Conservation (phyloP, 2,113 vertebrate species). For the Daphoenositta chrysoptera region DNA sequence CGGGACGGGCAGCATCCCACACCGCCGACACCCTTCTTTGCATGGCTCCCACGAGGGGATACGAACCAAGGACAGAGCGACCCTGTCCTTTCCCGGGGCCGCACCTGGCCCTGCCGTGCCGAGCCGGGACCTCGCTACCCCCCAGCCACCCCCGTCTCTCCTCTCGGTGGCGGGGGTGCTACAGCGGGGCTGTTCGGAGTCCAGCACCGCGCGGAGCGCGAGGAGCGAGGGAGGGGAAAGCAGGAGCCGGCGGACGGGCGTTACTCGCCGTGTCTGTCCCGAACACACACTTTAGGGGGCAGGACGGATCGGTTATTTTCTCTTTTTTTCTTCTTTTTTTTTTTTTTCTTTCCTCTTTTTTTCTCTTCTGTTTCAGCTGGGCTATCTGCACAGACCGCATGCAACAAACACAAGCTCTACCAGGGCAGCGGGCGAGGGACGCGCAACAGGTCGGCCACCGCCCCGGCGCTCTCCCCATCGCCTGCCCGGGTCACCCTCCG, state of each 20-base stretch:
- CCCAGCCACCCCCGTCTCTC: not conserved
- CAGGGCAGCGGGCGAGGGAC: not conserved
- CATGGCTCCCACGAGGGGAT: not conserved
- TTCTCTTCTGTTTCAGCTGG: not conserved
- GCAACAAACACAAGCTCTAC: constrained; percentile 10
- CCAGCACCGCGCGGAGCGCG: not conserved
- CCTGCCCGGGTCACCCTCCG: not conserved
- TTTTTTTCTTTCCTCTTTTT: not conserved
- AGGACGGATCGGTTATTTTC: not conserved
- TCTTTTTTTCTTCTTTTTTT: accelerated
- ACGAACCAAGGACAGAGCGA: not conserved
- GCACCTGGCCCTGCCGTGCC: not conserved
- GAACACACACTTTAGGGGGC: not conserved
- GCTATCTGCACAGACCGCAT: constrained; percentile 34
- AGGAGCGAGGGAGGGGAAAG: not conserved
- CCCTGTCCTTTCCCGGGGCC: not conserved
- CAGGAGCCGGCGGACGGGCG: not conserved
- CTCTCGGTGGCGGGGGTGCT: not conserved
- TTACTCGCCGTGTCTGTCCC: not conserved
- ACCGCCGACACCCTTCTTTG: not conserved
- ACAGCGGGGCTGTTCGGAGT: not conserved
- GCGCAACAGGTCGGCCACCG: constrained; percentile 62
- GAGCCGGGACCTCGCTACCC: not conserved
- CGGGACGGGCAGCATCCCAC: not conserved
- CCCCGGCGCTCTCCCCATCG: not conserved